Evolutionary conservation across 2,797 vertebrate genomes (phyloP), one percentile per base, ranked within the genome.

Genomic region (Brotula barbata): DNA sequence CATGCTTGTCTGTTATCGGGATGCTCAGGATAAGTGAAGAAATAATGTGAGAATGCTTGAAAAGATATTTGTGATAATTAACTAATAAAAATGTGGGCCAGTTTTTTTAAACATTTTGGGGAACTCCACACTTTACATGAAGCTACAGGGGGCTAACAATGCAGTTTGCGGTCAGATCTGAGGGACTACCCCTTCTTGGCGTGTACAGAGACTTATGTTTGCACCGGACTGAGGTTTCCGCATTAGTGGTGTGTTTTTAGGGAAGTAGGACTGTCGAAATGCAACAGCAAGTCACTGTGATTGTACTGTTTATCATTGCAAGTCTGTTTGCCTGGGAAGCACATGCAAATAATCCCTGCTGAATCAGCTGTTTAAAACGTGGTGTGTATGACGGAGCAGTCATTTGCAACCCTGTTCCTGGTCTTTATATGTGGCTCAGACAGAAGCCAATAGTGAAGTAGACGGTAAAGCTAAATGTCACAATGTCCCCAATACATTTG

Each of bases 121-220:
- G 91, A 34, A 88, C 86, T 88, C 73, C 43, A 48, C 64, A 25
- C 85, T 90, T 91, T 86, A 88, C 89, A 90, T 91, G 58, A 78
- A 23, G 67, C 73, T 28, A 14, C 7, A n/a, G 25, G 4, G 4
- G 11, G 20, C n/a, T 39, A 33, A 78, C 63, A 53, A 36, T 19
- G 20, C 58, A 40, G 51, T 75, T 44, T 68, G 33, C 31, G 42
- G 55, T 16, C 45, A 52, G 46, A 47, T 58, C 31, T 5, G 15
- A 82, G 85, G 89, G 90, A 77, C 84, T 85, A 88, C 88, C 79
- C 58, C 52, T 64, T 60, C 55, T n/a, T n/a, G 1, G 3, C 25
- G 16, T 46, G 40, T 11, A 12, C 13, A 48, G 25, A 11, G 51
- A 16, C 46, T n/a, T 7, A 5, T 20, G 69, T 84, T 82, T 80